Evolutionary conservation across 2,113 vertebrate species (phyloP).

Genomic region (Riparia riparia): DNA sequence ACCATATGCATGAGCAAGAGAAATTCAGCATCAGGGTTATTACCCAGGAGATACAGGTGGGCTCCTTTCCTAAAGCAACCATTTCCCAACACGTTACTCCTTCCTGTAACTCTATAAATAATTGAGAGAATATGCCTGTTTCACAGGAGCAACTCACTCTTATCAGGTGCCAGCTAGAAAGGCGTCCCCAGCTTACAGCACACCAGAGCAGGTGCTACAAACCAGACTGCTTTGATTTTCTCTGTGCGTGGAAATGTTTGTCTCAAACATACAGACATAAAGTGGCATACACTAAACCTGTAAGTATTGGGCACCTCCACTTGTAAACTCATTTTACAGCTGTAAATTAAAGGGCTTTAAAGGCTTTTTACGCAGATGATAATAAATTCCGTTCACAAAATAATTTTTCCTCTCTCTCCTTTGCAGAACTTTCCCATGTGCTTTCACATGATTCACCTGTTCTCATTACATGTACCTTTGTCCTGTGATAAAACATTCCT

Average conservation of each 20-base stretch:
- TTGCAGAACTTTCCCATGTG: not conserved
- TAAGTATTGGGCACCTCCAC: slow-evolving; percentile 33
- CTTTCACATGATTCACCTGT: slow-evolving; percentile 20
- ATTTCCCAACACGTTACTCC: slow-evolving; percentile 28
- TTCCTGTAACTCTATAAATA: slow-evolving; percentile 48
- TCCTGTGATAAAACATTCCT: slow-evolving; percentile 24
- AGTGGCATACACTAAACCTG: not conserved
- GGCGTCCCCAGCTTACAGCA: slow-evolving; percentile 18
- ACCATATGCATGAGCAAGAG: not conserved
- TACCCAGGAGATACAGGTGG: slow-evolving; percentile 12
- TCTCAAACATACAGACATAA: slow-evolving; percentile 33
- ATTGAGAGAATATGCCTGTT: slow-evolving; percentile 24
- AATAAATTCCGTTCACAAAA: slow-evolving; percentile 60
- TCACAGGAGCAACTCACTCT: slow-evolving; percentile 23
- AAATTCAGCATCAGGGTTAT: not conserved
- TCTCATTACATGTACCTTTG: slow-evolving; percentile 10
- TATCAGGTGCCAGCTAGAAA: slow-evolving; percentile 29
- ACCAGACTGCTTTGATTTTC: slow-evolving; percentile 22
- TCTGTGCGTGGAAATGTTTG: slow-evolving; percentile 15
- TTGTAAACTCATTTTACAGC: slow-evolving; percentile 56
- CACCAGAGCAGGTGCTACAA: not conserved
- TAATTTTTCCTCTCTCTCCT: not conserved
- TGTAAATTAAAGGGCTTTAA: slow-evolving; percentile 61
- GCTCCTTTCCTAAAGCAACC: slow-evolving; percentile 19
- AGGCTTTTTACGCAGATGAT: slow-evolving; percentile 51